phyloP scores from a whole-genome alignment of 2,797 vertebrate genomes.

The Chloroceryle inda region DNA sequence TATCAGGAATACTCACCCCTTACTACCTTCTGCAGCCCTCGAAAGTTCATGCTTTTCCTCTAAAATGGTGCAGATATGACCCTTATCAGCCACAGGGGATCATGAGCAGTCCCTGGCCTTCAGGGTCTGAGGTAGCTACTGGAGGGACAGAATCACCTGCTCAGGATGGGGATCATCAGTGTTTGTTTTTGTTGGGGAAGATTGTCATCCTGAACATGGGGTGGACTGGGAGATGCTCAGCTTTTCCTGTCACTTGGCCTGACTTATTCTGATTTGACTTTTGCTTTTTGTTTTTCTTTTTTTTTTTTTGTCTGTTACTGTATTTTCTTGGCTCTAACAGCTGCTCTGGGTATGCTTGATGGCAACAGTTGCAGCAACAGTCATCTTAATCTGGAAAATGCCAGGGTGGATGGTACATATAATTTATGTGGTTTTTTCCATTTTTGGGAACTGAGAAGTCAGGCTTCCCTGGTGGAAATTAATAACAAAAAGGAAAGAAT shows the following conservation, averaged over 20 bases:
- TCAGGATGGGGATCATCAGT: fast-evolving
- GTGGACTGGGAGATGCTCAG: background rate
- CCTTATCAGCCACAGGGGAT: background rate
- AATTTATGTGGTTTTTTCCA: constrained; percentile 14
- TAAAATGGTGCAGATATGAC: background rate
- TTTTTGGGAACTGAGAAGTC: background rate
- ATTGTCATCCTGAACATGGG: background rate
- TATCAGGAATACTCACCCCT: background rate
- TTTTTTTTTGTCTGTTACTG: background rate
- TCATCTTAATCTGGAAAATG: background rate
- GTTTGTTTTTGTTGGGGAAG: background rate
- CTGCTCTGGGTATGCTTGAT: constrained; percentile 29
- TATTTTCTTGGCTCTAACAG: background rate
- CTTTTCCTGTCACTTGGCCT: background rate
- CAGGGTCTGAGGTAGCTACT: background rate
- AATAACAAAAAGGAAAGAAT: background rate
- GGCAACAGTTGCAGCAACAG: constrained; percentile 41
- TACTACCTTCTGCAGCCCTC: background rate
- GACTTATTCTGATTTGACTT: background rate
- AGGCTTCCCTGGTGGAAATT: background rate
- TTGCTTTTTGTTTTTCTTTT: background rate
- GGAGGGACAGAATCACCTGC: fast-evolving
- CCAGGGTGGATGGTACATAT: background rate
- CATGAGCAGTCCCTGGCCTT: background rate
- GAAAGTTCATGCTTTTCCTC: background rate